Conservation (phyloP, 2,888 invertebrate species). For the Xestia xanthographa region DNA sequence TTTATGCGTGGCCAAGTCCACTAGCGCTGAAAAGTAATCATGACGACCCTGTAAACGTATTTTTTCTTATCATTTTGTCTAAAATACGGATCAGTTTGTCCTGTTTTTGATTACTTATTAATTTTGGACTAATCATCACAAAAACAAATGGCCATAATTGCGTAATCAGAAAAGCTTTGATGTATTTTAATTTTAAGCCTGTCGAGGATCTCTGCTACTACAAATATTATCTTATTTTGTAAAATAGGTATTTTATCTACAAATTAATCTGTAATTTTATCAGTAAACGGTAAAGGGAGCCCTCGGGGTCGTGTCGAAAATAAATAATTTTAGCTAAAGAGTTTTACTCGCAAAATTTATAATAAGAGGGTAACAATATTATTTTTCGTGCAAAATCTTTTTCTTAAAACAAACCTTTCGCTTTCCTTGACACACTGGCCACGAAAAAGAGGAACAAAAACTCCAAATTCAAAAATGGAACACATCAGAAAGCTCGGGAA, state of each 20-base stretch:
- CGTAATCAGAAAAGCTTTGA: slow-evolving; percentile 37
- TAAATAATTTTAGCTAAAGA: slow-evolving; percentile 35
- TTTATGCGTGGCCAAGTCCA: too few species aligned
- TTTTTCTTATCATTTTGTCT: not conserved
- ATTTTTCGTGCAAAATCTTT: slow-evolving; percentile 28
- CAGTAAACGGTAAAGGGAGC: slow-evolving; percentile 34
- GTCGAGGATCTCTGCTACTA: slow-evolving; percentile 1
- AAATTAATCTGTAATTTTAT: slow-evolving; percentile 53
- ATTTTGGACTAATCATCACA: not conserved
- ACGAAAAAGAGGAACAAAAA: slow-evolving; percentile 55
- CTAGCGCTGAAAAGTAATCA: not conserved
- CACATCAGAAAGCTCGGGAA: slow-evolving; percentile 77
- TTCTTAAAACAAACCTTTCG: slow-evolving; percentile 37
- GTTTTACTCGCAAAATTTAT: slow-evolving; percentile 33
- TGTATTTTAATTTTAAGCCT: slow-evolving; percentile 47
- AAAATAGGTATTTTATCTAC: slow-evolving; percentile 30
- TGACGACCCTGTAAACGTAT: not conserved
- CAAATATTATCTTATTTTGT: slow-evolving; percentile 39
- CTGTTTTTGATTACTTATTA: not conserved
- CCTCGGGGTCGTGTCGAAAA: slow-evolving; percentile 14
- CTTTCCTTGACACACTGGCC: slow-evolving; percentile 63
- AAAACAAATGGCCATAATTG: slow-evolving; percentile 12
- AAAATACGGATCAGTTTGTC: not conserved
- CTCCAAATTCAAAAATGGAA: slow-evolving; percentile 69
- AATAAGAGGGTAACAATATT: slow-evolving; percentile 8